These are phyloP conservation scores for Lysandra bellargus DNA, from an alignment of 2,888 invertebrate genomes.

Conservation along the genomic window DNA sequence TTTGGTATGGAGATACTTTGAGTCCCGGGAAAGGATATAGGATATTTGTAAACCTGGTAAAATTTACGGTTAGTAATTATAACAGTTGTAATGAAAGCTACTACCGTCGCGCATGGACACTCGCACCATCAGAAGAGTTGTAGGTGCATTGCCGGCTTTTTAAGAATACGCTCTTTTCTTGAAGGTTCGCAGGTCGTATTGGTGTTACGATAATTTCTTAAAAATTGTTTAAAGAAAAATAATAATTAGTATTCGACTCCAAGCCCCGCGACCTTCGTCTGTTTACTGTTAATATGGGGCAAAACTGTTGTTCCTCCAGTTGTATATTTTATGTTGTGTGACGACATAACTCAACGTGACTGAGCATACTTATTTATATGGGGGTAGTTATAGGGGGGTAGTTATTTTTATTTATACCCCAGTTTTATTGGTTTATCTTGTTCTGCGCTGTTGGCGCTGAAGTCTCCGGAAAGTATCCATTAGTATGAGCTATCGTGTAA, in stretches of 20 bases:
- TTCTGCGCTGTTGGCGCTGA: conserved; percentile 66
- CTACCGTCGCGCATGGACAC: no score
- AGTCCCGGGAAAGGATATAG: no score
- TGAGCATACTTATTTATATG: conserved; percentile 58
- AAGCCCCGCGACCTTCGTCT: conserved; percentile 53
- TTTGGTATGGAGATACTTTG: no score
- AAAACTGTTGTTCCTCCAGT: conserved; percentile 79
- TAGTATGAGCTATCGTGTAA: conserved; percentile 19
- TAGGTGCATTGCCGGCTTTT: no score
- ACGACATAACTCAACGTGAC: conserved; percentile 73
- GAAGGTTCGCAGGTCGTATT: no score
- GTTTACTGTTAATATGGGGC: conserved; percentile 80
- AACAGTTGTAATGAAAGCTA: no score
- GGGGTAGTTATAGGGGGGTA: conserved; percentile 51
- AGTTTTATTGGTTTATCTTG: conserved; percentile 56
- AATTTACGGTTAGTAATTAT: no score
- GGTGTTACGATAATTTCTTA: no score
- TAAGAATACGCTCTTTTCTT: no score
- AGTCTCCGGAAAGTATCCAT: conserved; percentile 33
- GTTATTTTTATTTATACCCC: conserved; percentile 53
- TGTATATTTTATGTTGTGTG: conserved; percentile 79
- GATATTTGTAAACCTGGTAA: no score
- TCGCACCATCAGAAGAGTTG: no score
- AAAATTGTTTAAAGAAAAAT: no score
- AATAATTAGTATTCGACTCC: conserved; percentile 50